Conservation (phyloP, 2,888 invertebrate genomes). For the Hemicrepidius hirtus region DNA sequence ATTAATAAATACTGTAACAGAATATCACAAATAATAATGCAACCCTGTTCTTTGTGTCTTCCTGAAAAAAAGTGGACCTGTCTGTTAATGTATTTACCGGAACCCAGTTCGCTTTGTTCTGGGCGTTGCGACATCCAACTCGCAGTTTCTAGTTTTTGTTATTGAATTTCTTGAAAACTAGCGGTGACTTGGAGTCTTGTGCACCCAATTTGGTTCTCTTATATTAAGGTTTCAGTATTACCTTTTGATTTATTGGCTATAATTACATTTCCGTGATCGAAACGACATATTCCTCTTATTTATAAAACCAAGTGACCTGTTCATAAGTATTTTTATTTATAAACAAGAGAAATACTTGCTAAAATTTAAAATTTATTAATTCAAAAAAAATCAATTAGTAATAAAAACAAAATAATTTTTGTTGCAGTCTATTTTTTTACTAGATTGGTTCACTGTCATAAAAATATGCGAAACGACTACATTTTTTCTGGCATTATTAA, state of each 20-base stretch:
- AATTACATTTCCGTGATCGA: slow-evolving; percentile 44
- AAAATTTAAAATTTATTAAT: neutral
- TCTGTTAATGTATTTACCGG: slow-evolving; percentile 65
- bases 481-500: slow-evolving; percentile 1
- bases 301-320: slow-evolving; percentile 13
- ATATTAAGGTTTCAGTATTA: slow-evolving; percentile 40
- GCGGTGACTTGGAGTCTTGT: slow-evolving; percentile 50
- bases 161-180: slow-evolving; percentile 57
- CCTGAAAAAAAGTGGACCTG: slow-evolving; percentile 64
- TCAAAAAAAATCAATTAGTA: neutral
- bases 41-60: slow-evolving; percentile 42
- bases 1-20: slow-evolving; percentile 17
- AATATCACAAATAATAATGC: slow-evolving; percentile 40
- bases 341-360: neutral
- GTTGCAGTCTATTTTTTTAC: too few relatives aligned
- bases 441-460: neutral
- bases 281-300: slow-evolving; percentile 29
- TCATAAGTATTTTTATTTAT: neutral
- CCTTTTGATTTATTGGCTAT: slow-evolving; percentile 47
- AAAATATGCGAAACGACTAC: neutral
- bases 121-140: slow-evolving; percentile 56
- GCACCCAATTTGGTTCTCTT: slow-evolving; percentile 50
- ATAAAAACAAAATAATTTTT: too few relatives aligned
- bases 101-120: slow-evolving; percentile 64
- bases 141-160: slow-evolving; percentile 66